Evolutionary conservation across 2,797 vertebrate genomes (phyloP), one percentile per base, ranked within the genome.

Genomic region (Tenualosa thibaudeaui): DNA sequence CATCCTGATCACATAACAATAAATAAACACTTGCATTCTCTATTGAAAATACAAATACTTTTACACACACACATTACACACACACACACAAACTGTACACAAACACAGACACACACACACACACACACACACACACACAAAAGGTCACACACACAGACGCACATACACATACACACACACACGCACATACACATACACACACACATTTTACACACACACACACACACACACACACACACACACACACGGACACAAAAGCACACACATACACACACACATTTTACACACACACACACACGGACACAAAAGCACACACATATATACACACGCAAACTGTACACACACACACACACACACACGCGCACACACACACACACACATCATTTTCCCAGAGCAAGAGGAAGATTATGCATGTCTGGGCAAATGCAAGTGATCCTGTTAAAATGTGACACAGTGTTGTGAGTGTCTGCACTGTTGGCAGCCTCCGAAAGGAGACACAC

Each of bases 271-370:
- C 46, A 46, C 46, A 46, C 46, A 62, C 31, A 10, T 37, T n/a
- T 13, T 5, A 49, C 37, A 40, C 43, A 68, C 46, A 86, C 31
- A 58, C 22, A 17, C 37, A 54, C 43, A 51, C 26, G 10, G 3
- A 54, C 53, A 84, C 60, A 68, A 22, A 54, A 13, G n/a, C 81
- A 84, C 68, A 84, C 31, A 84, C 24, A 60, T 50, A 6, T 19
- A 19, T 10, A 51, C 49, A 49, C 37, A 40, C 43, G 83, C 26
- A 24, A 24, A 43, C 10, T 81, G 78, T 8, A 68, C 46, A 86
- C 31, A 58, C 22, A 17, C 37, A 54, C 43, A 51, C 26, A 54
- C 53, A 54, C 53, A 84, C 60, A 68, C 26, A 54, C 19, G n/a
- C 81, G 82, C 68, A 84, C 31, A 84, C 24, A 60, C 75, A 46